A percentile compares a stretch with the other conserved stretches of the same genome.
Evolutionary conservation across 2,113 vertebrate genomes (phyloP).

Genomic region (Brachypteracias leptosomus): DNA sequence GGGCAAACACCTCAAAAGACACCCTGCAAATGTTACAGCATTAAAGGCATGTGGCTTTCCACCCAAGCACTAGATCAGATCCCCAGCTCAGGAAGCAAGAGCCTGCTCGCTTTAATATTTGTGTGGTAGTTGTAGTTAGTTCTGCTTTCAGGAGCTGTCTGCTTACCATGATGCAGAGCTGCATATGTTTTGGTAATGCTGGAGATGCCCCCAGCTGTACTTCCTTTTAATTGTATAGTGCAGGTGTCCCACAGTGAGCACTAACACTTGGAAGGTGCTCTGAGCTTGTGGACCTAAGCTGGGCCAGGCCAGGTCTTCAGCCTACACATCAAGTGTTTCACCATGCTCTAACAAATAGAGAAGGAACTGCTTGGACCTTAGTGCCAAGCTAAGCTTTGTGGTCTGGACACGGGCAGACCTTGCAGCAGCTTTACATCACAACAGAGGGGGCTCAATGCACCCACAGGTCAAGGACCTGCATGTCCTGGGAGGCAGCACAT

Average conservation of each 20-base stretch:
- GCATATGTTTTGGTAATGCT: rapidly evolving
- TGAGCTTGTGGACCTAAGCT: neutral
- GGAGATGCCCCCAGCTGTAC: neutral
- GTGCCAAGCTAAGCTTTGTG: neutral
- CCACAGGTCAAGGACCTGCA: rapidly evolving
- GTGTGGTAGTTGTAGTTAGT: neutral
- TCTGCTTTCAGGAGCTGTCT: neutral
- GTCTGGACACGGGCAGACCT: neutral
- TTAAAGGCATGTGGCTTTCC: neutral
- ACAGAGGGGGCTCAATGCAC: rapidly evolving
- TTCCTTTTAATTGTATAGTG: neutral
- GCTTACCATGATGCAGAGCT: neutral
- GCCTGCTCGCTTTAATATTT: neutral
- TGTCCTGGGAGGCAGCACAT: neutral
- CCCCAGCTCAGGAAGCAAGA: neutral
- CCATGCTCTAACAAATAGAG: neutral
- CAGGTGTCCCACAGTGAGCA: rapidly evolving
- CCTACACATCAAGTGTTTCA: neutral
- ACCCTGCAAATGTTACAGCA: rapidly evolving
- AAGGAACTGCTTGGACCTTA: neutral
- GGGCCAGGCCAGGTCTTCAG: neutral
- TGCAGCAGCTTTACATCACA: neutral
- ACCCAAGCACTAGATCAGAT: neutral
- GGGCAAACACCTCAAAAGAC: neutral
- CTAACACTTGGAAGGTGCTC: neutral